Evolutionary conservation across 2,113 vertebrate genomes (phyloP).

Genomic region (Genyomyrus donnyi): DNA sequence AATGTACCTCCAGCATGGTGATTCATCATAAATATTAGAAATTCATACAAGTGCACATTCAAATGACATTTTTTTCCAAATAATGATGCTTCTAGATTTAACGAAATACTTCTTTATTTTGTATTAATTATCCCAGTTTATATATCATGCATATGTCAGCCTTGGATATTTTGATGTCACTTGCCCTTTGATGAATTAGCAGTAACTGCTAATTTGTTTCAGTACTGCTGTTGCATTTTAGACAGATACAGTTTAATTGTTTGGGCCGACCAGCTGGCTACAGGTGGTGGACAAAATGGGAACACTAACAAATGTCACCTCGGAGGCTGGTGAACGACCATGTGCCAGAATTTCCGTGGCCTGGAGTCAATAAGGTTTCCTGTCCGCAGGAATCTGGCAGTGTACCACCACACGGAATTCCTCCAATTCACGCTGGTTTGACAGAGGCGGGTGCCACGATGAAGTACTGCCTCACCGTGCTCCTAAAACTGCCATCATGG

Average conservation of each 20-base stretch:
- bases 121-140: background rate
- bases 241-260: background rate
- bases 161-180: background rate
- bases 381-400: constrained; percentile 5
- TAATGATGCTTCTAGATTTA: background rate
- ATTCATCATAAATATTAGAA: background rate
- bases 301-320: background rate
- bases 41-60: background rate
- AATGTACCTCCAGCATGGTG: background rate
- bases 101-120: background rate
- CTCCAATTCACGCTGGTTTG: background rate
- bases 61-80: background rate
- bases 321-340: no score
- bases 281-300: background rate
- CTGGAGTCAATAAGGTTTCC: background rate
- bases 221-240: background rate
- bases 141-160: background rate
- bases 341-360: background rate
- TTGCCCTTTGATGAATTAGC: background rate
- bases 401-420: background rate
- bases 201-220: background rate
- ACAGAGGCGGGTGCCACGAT: background rate
- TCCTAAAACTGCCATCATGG: background rate
- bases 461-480: background rate
- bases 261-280: background rate